Evolutionary conservation across 2,888 invertebrate species (phyloP).

Genomic region (Apodemia duryi): DNA sequence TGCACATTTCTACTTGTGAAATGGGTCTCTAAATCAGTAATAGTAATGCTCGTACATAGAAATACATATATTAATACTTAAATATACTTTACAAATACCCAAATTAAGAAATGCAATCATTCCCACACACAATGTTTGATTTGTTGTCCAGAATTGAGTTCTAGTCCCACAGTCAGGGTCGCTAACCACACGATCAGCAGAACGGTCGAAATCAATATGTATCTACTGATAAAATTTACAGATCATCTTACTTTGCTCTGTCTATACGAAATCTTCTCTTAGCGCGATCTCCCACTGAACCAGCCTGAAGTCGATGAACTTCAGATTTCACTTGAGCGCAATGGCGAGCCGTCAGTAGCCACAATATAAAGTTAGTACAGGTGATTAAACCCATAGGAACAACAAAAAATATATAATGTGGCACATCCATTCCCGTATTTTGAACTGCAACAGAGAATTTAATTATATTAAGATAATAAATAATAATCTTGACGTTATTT

Average conservation of each 20-base stretch:
- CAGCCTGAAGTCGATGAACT: slow-evolving; percentile 83
- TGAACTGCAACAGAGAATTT: slow-evolving; percentile 52
- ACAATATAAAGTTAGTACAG: slow-evolving; percentile 82
- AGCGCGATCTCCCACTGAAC: slow-evolving; percentile 79
- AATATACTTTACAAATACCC: too few relatives aligned
- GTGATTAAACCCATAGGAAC: slow-evolving; percentile 82
- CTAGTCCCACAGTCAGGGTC: too few relatives aligned
- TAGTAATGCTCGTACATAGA: too few relatives aligned
- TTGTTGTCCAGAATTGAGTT: too few relatives aligned
- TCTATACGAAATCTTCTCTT: slow-evolving; percentile 82
- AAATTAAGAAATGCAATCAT: neutral
- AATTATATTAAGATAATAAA: neutral
- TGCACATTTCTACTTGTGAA: too few relatives aligned
- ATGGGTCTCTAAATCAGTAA: too few relatives aligned
- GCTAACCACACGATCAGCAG: too few relatives aligned
- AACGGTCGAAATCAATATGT: too few relatives aligned
- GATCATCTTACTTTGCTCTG: slow-evolving; percentile 80
- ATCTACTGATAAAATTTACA: neutral
- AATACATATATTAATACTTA: too few relatives aligned
- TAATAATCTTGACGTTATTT: too few relatives aligned
- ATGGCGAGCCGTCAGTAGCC: slow-evolving; percentile 83
- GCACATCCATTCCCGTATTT: slow-evolving; percentile 59
- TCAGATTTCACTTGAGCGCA: slow-evolving; percentile 87
- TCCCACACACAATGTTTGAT: too few relatives aligned
- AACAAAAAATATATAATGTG: slow-evolving; percentile 81